Evolutionary conservation across 2,888 invertebrate species (phyloP).

Genomic region (Metalampra italica): DNA sequence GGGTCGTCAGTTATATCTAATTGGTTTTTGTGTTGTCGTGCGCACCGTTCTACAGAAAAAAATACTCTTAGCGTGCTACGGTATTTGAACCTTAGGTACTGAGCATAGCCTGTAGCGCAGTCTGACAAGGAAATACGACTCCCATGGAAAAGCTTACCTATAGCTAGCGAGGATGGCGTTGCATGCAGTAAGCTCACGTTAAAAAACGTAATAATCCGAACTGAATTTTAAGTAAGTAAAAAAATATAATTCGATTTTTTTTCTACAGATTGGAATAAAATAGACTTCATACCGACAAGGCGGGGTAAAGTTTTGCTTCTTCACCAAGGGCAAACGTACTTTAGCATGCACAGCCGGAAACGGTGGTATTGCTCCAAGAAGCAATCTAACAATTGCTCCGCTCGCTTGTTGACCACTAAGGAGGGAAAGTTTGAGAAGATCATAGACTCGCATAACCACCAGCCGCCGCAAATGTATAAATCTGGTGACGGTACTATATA

Average conservation of each 20-base stretch:
- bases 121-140: too few relatives aligned
- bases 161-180: too few relatives aligned
- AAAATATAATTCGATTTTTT: not conserved
- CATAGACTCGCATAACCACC: not conserved
- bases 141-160: too few relatives aligned
- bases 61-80: too few relatives aligned
- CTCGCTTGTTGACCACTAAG: not conserved
- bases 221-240: too few relatives aligned
- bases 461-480: not conserved
- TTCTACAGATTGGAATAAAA: not conserved
- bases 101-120: too few relatives aligned
- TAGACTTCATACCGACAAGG: not conserved
- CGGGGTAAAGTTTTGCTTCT: not conserved
- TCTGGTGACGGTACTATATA: not conserved
- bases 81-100: too few relatives aligned
- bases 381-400: constrained; percentile 1
- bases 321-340: not conserved
- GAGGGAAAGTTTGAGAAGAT: not conserved
- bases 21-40: too few relatives aligned
- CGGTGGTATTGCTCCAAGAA: constrained; percentile 4
- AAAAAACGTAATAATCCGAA: too few relatives aligned
- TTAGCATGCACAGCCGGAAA: not conserved
- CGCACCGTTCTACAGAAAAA: too few relatives aligned
- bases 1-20: too few relatives aligned
- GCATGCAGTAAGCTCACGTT: too few relatives aligned